phyloP scores from a whole-genome alignment of 2,797 vertebrate species.

The Discoglossus pictus region DNA sequence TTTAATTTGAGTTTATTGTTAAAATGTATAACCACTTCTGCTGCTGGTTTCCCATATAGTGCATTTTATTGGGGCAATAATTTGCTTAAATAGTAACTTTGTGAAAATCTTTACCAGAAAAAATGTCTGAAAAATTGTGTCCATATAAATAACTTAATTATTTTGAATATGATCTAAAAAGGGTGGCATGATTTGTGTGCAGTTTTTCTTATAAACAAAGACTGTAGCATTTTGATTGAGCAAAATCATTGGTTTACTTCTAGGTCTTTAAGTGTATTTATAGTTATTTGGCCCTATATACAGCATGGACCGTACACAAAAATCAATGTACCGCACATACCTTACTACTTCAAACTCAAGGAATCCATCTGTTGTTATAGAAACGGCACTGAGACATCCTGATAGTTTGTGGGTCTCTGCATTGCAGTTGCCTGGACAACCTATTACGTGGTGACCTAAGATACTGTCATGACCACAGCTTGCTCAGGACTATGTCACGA shows the following conservation, averaged over 20 bases:
- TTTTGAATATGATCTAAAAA: too few species aligned
- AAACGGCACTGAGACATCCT: constrained; percentile 46
- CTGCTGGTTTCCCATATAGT: too few species aligned
- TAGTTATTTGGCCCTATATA: background rate
- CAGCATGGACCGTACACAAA: background rate
- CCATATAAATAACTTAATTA: too few species aligned
- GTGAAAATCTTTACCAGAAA: too few species aligned
- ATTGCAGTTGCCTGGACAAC: constrained; percentile 48
- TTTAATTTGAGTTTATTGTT: too few species aligned
- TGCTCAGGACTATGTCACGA: background rate
- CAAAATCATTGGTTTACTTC: background rate
- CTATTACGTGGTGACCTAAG: constrained; percentile 20
- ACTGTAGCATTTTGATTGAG: too few species aligned
- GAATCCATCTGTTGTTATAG: constrained; percentile 45
- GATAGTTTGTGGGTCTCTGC: constrained; percentile 29
- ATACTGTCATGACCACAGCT: background rate
- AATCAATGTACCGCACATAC: constrained; percentile 27
- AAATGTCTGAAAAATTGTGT: too few species aligned
- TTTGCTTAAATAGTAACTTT: too few species aligned
- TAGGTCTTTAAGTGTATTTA: background rate
- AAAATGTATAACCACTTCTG: too few species aligned
- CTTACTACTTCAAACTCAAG: constrained; percentile 31
- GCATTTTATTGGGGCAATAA: too few species aligned
- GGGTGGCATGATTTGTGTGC: too few species aligned
- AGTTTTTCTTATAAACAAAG: too few species aligned